Percentiles rank a stretch among this genome's conserved stretches.
Conservation (phyloP, 1,140 invertebrate genomes). For the Anastrepha obliqua region DNA sequence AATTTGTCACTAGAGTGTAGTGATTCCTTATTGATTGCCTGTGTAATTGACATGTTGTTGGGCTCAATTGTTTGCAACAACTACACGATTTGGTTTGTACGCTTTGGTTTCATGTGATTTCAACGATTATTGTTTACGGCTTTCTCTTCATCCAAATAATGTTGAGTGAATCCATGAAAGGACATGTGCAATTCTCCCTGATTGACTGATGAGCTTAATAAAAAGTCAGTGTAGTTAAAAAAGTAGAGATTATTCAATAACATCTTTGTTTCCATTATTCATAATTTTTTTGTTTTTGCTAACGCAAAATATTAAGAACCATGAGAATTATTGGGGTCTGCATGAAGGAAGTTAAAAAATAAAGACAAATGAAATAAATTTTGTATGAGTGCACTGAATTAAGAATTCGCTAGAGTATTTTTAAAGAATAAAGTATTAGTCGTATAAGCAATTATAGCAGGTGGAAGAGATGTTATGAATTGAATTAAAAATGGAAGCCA, state of each 20-base stretch:
- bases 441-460: background rate
- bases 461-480: too few species aligned
- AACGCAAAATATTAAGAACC: background rate
- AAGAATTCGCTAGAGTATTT: background rate
- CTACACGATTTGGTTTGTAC: conserved; percentile 15
- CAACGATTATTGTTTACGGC: background rate
- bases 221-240: conserved; percentile 35
- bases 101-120: conserved; percentile 35
- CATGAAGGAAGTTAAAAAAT: background rate
- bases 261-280: background rate
- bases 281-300: background rate
- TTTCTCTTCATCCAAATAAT: conserved; percentile 15
- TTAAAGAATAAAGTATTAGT: background rate
- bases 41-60: conserved; percentile 42
- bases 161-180: background rate
- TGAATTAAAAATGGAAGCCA: too few species aligned
- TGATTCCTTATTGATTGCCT: conserved; percentile 51
- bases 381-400: background rate
- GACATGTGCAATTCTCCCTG: conserved; percentile 6
- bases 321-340: background rate
- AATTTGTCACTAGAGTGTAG: conserved; percentile 28
- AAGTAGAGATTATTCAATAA: background rate
- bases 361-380: background rate
- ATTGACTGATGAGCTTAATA: conserved; percentile 50
- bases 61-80: conserved; percentile 16